A percentile compares a stretch with the other conserved stretches of the same genome.
These are phyloP conservation scores for Palaemon carinicauda DNA, from an alignment of 1,140 invertebrate species.

Conservation along the genomic window DNA sequence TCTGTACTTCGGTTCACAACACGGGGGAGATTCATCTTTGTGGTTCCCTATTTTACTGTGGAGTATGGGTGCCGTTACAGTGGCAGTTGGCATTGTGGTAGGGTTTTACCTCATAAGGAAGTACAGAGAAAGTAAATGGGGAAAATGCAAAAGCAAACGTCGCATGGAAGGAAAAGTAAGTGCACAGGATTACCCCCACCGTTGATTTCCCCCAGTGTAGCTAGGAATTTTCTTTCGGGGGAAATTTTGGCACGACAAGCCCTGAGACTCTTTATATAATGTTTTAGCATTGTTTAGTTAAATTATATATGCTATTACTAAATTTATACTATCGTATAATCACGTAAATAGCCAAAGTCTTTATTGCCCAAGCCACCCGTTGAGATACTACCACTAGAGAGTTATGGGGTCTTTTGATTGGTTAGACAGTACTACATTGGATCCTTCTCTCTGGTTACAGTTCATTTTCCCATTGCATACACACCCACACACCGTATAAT, in stretches of 20 bases:
- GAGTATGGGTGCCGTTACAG: constrained; percentile 35
- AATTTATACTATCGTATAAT: too few species aligned
- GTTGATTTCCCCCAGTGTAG: not conserved
- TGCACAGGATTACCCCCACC: not conserved
- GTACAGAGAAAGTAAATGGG: constrained; percentile 49
- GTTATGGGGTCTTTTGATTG: too few species aligned
- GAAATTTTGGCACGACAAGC: not conserved
- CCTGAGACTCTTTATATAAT: too few species aligned
- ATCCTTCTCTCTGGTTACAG: too few species aligned
- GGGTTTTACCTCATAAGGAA: constrained; percentile 49
- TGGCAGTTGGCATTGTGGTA: constrained; percentile 49
- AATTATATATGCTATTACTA: too few species aligned
- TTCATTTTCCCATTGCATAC: too few species aligned
- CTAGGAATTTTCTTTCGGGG: not conserved
- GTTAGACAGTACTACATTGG: too few species aligned
- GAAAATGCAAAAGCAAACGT: constrained; percentile 42
- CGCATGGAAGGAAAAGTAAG: constrained; percentile 63
- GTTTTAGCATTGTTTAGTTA: too few species aligned
- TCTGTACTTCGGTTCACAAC: not conserved
- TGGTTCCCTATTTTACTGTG: constrained; percentile 10
- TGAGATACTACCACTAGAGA: too few species aligned
- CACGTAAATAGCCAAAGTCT: too few species aligned
- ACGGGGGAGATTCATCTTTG: not conserved
- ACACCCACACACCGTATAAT: too few species aligned
- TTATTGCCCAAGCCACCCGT: too few species aligned